Evolutionary conservation across 2,888 invertebrate species (phyloP).

Genomic region (Drosophila antonietae): DNA sequence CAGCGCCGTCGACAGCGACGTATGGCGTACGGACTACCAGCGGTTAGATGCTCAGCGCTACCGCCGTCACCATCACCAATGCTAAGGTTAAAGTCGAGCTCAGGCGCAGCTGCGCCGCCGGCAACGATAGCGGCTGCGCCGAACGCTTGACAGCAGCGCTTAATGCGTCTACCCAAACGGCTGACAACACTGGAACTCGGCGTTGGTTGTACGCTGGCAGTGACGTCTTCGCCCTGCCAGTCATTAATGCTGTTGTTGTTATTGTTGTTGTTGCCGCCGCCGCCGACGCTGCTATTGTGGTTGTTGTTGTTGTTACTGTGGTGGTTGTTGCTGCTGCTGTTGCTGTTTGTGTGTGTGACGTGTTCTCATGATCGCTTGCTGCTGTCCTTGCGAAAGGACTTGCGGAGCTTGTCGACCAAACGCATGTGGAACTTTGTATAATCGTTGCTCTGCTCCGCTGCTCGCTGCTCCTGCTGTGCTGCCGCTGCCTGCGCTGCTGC

Average conservation of each 20-base stretch:
- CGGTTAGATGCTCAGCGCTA: slow-evolving; percentile 66
- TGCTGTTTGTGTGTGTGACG: slow-evolving; percentile 43
- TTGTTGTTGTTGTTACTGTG: slow-evolving; percentile 3
- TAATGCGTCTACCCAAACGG: slow-evolving; percentile 76
- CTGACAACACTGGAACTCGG: slow-evolving; percentile 49
- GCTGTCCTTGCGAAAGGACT: slow-evolving; percentile 86
- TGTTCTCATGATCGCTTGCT: slow-evolving; percentile 82
- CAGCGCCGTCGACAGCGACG: slow-evolving; percentile 66
- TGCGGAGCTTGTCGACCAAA: slow-evolving; percentile 89
- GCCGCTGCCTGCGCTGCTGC: slow-evolving; percentile 63
- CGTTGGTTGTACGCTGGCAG: slow-evolving; percentile 13
- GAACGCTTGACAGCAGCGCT: slow-evolving; percentile 70
- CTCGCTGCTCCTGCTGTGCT: slow-evolving; percentile 23
- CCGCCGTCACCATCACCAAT: slow-evolving; percentile 18
- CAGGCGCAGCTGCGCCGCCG: slow-evolving; percentile 17
- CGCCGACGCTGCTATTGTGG: slow-evolving; percentile 11
- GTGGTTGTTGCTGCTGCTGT: neutral
- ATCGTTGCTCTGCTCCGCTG: slow-evolving; percentile 84
- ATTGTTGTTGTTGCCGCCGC: slow-evolving; percentile 10
- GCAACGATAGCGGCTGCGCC: slow-evolving; percentile 30
- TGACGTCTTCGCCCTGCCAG: slow-evolving; percentile 23
- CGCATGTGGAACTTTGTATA: slow-evolving; percentile 90
- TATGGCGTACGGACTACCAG: slow-evolving; percentile 52
- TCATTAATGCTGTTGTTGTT: slow-evolving; percentile 24
- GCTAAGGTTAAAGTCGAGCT: slow-evolving; percentile 25